Base-by-base conservation (phyloP, 2,797 vertebrate species). In the Rhabdomys pumilio region DNA sequence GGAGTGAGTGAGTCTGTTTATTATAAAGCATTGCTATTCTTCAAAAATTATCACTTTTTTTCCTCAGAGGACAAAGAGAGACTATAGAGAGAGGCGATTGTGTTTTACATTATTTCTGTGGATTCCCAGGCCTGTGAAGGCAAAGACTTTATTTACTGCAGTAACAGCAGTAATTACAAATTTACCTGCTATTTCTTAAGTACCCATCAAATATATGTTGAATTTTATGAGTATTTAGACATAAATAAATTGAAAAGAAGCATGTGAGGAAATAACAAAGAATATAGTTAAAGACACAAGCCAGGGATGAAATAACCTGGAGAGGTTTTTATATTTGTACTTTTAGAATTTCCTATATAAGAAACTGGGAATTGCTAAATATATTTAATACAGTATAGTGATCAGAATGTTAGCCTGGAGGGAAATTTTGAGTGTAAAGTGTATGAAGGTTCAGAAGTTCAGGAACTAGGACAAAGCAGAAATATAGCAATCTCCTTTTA, bases 161-260 rank as follows among this genome's bases (percentile, higher is more conserved):
- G 1, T 65, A 73, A 53, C 79, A 17, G 53, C 6, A 50, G 31
- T 79, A 82, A 55, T 85, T 50, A 93, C 81, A 88, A 77, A 59
- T 0, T 31, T 92, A 3, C 26, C 84, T 94, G 34, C 15, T 13
- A 81, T 15, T 87, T 61, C 19, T 67, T 69, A 4, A 79, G 11
- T 67, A 26, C 2, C 13, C 31, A 90, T 81, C 26, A 94, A 81
- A 81, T 89, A 84, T 83, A 19, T 94, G 31, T 79, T 93, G 26
- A 57, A 69, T 85, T 92, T 89, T 75, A 65, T 75, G 57, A 84
- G 67, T 92, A 91, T 91, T 95, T 91, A 73, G 10, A 73, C n/a
- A 44, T 67, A 95, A 92, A 83, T 57, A 86, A 67, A 65, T 80
- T 76, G 41, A 91, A 93, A 83, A 14, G 10, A 47, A 15, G 31